Percentiles rank a stretch among this genome's conserved stretches.
phyloP scores from a whole-genome alignment of 2,888 invertebrate species.

The Teleogryllus oceanicus region DNA sequence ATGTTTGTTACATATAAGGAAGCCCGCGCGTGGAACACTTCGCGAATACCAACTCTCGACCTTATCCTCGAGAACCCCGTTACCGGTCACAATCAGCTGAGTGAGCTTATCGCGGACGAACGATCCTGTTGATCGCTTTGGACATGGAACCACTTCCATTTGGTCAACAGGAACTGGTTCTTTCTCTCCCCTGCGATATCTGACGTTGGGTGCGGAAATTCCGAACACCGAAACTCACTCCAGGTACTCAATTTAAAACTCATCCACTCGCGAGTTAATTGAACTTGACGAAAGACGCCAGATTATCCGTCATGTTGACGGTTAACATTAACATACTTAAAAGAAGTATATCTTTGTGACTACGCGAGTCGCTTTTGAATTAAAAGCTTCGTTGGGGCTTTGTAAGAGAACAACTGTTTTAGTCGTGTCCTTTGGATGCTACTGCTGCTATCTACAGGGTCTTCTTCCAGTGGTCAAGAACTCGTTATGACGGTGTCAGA shows the following conservation, averaged over 20 bases:
- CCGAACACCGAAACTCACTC: neutral
- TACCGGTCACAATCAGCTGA: too few relatives aligned
- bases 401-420: too few relatives aligned
- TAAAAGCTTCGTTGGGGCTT: neutral
- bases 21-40: too few relatives aligned
- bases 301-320: neutral
- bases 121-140: neutral
- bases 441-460: too few relatives aligned
- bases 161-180: neutral
- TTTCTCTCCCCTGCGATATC: neutral
- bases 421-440: too few relatives aligned
- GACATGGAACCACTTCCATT: neutral
- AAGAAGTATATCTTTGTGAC: neutral
- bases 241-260: neutral
- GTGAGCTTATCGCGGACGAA: neutral
- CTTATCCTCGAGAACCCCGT: too few relatives aligned
- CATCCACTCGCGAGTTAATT: neutral
- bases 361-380: neutral
- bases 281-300: conserved; percentile 4
- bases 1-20: too few relatives aligned
- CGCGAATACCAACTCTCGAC: too few relatives aligned
- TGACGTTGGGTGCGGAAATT: neutral
- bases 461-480: too few relatives aligned
- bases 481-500: too few relatives aligned
- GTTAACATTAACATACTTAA: conserved; percentile 1